These are phyloP conservation scores for Amblyopsis hoosieri DNA, from an alignment of 2,797 vertebrate genomes.

Conservation along the genomic window DNA sequence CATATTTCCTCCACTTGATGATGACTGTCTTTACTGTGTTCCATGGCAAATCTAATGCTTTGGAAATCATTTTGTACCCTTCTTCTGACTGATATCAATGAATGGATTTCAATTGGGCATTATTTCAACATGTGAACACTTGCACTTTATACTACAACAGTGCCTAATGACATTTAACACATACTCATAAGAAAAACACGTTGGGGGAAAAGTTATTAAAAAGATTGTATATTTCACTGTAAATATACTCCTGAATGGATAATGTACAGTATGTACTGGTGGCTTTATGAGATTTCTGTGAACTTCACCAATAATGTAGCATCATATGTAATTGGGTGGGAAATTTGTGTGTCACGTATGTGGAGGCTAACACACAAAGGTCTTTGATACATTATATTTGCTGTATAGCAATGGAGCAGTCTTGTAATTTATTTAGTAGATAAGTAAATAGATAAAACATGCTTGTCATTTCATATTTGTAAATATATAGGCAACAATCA, in stretches of 20 bases:
- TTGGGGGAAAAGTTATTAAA: not conserved
- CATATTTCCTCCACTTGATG: too few relatives aligned
- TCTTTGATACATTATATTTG: not conserved
- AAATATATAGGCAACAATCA: too few relatives aligned
- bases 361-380: not conserved
- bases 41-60: too few relatives aligned
- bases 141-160: conserved; percentile 6
- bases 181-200: not conserved
- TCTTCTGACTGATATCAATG: too few relatives aligned
- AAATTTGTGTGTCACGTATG: too few relatives aligned
- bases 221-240: not conserved
- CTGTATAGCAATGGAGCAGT: conserved; percentile 4
- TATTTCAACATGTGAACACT: not conserved
- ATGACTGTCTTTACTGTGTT: too few relatives aligned
- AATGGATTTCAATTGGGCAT: not conserved
- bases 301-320: not conserved
- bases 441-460: not conserved
- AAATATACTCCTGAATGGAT: not conserved
- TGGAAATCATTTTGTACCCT: too few relatives aligned
- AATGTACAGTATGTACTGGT: not conserved
- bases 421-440: conserved; percentile 3
- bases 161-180: not conserved
- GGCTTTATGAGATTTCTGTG: conserved; percentile 1
- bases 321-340: too few relatives aligned
- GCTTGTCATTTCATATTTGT: not conserved